phyloP scores from a whole-genome alignment of 2,113 vertebrate species.

The Psilopogon haemacephalus region DNA sequence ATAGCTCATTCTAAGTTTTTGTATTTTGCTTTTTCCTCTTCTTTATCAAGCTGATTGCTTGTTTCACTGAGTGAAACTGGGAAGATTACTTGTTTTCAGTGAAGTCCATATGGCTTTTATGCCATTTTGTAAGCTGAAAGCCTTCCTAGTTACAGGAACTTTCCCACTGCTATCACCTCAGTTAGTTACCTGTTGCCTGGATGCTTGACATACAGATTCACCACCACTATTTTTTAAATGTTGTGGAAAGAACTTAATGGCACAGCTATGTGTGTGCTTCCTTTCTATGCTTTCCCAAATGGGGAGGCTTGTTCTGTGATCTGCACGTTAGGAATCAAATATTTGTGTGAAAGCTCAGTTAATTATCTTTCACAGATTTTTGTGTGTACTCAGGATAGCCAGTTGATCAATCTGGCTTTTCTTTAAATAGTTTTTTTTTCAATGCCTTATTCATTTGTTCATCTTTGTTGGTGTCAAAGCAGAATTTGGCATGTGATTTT shows the following conservation, averaged over 20 bases:
- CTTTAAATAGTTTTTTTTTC: background rate
- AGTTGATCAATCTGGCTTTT: background rate
- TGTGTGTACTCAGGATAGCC: background rate
- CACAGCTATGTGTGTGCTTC: background rate
- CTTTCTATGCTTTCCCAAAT: background rate
- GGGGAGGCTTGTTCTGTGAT: background rate
- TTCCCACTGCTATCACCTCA: background rate
- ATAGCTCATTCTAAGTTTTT: background rate
- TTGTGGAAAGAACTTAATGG: background rate
- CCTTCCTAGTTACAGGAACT: background rate
- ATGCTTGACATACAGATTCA: background rate
- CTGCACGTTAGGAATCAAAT: background rate
- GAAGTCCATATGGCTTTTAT: background rate
- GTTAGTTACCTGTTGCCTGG: background rate
- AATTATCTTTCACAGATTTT: background rate
- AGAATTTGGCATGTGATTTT: background rate
- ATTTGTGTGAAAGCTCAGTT: constrained; percentile 27
- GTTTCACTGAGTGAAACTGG: background rate
- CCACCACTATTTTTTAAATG: background rate
- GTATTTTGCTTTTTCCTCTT: background rate
- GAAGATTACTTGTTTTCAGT: background rate
- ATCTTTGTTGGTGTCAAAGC: background rate
- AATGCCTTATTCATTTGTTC: background rate
- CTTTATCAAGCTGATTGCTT: background rate
- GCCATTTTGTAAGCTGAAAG: background rate